phyloP scores from a whole-genome alignment of 2,113 vertebrate species.

The Tupaia tana region DNA sequence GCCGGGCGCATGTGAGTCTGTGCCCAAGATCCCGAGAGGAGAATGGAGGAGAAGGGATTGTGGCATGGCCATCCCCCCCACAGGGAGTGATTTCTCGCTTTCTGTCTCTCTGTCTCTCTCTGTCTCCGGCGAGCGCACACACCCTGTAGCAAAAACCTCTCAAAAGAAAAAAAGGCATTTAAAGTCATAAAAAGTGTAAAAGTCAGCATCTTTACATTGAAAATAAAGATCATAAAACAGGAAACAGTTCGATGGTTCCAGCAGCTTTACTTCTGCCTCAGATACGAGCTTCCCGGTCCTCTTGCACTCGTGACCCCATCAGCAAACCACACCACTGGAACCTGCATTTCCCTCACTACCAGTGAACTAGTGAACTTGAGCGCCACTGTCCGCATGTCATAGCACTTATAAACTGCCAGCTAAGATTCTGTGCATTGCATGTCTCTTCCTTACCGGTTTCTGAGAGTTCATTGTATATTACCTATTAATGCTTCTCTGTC shows the following conservation, averaged over 20 bases:
- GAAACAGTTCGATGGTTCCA: neutral
- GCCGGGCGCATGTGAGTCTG: too few relatives aligned
- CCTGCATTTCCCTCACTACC: neutral
- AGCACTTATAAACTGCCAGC: neutral
- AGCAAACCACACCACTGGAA: neutral
- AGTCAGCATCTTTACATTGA: neutral
- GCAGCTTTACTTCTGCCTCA: neutral
- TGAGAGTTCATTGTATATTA: neutral
- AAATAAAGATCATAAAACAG: neutral
- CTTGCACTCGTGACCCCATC: neutral
- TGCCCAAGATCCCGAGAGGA: too few relatives aligned
- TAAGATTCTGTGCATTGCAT: neutral
- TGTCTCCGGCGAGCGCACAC: too few relatives aligned
- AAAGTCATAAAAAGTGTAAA: neutral
- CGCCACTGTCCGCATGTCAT: neutral
- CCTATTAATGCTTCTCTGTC: neutral
- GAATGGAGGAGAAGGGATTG: too few relatives aligned
- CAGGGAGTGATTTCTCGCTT: too few relatives aligned
- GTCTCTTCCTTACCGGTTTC: neutral
- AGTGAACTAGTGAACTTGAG: fast-evolving
- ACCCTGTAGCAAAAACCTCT: too few relatives aligned
- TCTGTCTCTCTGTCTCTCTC: too few relatives aligned
- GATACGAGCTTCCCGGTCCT: fast-evolving
- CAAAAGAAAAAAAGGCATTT: too few relatives aligned
- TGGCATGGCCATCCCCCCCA: too few relatives aligned